A percentile compares a stretch with the other conserved stretches of the same genome.
phyloP scores from a whole-genome alignment of 1,140 invertebrate species.

The Xylocopa sonorina region DNA sequence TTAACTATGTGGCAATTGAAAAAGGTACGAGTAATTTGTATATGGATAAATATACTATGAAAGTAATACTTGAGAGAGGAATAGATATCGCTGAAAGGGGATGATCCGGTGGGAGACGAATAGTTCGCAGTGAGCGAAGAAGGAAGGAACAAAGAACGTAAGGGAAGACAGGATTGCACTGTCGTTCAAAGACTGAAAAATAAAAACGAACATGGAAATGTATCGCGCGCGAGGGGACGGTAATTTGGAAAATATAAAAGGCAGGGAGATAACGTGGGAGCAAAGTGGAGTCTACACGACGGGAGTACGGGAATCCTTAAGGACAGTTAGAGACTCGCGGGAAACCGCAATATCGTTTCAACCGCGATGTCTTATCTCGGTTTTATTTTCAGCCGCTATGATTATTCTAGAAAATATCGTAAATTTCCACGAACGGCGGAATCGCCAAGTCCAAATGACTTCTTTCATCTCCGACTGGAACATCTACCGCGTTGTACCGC shows the following conservation, averaged over 20 bases:
- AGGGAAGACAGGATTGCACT: background rate
- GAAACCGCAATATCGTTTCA: conserved; percentile 31
- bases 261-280: background rate
- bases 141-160: background rate
- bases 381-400: conserved; percentile 42
- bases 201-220: background rate
- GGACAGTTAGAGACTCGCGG: conserved; percentile 11
- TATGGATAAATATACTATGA: background rate
- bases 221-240: background rate
- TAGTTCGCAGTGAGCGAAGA: no score
- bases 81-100: no score
- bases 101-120: no score
- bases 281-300: background rate
- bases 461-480: background rate
- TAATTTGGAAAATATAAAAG: conserved; percentile 12
- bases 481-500: conserved; percentile 13
- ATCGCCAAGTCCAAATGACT: conserved; percentile 16
- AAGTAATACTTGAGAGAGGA: no score
- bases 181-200: background rate
- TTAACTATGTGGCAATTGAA: no score
- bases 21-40: no score
- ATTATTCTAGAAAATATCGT: conserved; percentile 41
- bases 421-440: conserved; percentile 42
- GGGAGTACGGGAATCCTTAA: background rate
- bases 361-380: conserved; percentile 38